Conservation (phyloP, 2,113 vertebrate genomes). For the Myrmecobius fasciatus region DNA sequence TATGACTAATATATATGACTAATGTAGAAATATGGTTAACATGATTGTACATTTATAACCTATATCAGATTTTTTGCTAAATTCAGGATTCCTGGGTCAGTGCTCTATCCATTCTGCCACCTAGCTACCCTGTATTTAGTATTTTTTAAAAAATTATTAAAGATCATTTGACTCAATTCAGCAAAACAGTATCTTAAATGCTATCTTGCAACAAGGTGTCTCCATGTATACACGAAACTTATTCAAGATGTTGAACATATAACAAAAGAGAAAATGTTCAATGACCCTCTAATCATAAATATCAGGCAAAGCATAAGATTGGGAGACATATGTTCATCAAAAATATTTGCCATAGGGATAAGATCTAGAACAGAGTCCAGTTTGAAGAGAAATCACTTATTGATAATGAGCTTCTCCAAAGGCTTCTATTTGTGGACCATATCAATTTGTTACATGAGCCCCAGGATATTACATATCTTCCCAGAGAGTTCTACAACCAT, state of each 20-base stretch:
- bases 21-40: too few relatives aligned
- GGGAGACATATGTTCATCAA: not conserved
- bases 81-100: too few relatives aligned
- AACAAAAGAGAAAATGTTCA: not conserved
- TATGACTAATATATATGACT: too few relatives aligned
- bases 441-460: not conserved
- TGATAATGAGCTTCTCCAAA: not conserved
- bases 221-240: not conserved
- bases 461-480: not conserved
- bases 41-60: too few relatives aligned
- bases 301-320: not conserved
- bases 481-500: not conserved
- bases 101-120: too few relatives aligned
- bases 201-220: not conserved
- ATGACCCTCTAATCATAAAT: not conserved
- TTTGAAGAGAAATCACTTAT: not conserved
- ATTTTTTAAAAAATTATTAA: not conserved
- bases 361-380: not conserved
- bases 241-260: not conserved
- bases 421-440: not conserved
- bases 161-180: not conserved
- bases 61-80: too few relatives aligned
- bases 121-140: too few relatives aligned
- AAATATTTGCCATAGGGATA: not conserved
- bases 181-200: not conserved